phyloP scores from a whole-genome alignment of 2,888 invertebrate species.

The Andricus curvator region DNA sequence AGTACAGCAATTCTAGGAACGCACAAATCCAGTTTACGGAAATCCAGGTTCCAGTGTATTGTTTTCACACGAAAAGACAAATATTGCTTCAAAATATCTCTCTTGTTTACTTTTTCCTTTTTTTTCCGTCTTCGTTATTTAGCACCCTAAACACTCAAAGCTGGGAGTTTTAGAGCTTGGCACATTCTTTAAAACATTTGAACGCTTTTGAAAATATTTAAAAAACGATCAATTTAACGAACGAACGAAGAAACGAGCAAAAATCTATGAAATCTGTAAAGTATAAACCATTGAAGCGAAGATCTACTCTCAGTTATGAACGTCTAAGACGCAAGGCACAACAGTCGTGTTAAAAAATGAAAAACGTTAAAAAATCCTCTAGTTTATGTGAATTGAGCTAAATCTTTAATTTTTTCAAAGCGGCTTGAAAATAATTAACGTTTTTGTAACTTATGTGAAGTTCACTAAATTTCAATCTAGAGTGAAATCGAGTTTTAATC shows the following conservation, averaged over 20 bases:
- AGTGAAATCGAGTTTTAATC: background rate
- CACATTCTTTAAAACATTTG: constrained; percentile 56
- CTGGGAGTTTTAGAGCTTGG: constrained; percentile 57
- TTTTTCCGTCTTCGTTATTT: constrained; percentile 54
- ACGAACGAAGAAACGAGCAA: constrained; percentile 52
- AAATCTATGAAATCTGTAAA: constrained; percentile 46
- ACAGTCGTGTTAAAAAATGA: constrained; percentile 27
- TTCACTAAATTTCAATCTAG: background rate
- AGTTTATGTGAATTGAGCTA: constrained; percentile 20
- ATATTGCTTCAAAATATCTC: background rate
- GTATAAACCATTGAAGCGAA: constrained; percentile 31
- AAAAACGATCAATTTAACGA: constrained; percentile 47
- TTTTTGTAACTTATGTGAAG: background rate
- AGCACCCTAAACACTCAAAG: constrained; percentile 58
- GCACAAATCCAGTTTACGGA: no score
- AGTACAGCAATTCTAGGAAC: no score
- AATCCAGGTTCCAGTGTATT: background rate
- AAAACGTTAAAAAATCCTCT: constrained; percentile 27
- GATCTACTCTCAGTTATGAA: constrained; percentile 36
- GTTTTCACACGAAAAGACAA: constrained; percentile 3
- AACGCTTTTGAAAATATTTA: constrained; percentile 47
- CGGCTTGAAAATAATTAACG: background rate
- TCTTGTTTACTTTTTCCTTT: background rate
- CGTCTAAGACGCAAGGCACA: constrained; percentile 42
- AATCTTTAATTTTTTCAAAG: background rate